Evolutionary conservation across 30 jellyfish, hydroid and myxozoan genomes (phyloP), one percentile per base, ranked within the genome.

Genomic region (Aurelia sp.): DNA sequence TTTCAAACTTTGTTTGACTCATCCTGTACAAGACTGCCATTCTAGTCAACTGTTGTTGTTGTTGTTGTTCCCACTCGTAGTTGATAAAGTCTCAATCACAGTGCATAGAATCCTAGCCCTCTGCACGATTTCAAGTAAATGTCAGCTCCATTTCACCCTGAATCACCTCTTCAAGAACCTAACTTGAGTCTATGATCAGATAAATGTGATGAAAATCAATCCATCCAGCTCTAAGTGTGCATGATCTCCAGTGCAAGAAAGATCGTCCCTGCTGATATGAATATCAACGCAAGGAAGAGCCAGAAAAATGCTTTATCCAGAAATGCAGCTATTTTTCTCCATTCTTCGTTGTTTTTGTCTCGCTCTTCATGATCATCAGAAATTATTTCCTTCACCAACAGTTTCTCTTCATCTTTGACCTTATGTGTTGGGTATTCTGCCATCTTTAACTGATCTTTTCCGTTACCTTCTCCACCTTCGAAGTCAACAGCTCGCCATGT

Each of bases 301-400:
- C 76, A 57, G 47, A 78, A 38, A 78, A 78, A 78, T 12, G 48
- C 78, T 61, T 63, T 78, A 65, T 78, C 89, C 68, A 78, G 41
- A 35, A 31, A 48, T 3, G 70, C 80, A 21, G 75, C 89, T 7
- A 78, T 78, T 38, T 27, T 24, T 22, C 71, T 62, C 89, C 89
- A 78, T 22, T 63, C 62, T n/a, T 78, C 89, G 13, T 78, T 78
- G 69, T 78, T 78, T 67, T 41, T 78, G 15, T 78, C 44, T 7
- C 62, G 72, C 20, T 22, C n/a, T 2, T 41, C 85, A 8, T 20
- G 21, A 13, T 73, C 85, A n/a, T 73, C 52, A 12, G 24, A 18
- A 12, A 21, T 40, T 0, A 30, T 1, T 33, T 22, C 71, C 52
- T 8, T 48, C 30, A 21, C 21, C 58, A 24, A 44, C 55, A 44